Conservation (phyloP, 1,140 invertebrate species). For the Oedothorax gibbosus region DNA sequence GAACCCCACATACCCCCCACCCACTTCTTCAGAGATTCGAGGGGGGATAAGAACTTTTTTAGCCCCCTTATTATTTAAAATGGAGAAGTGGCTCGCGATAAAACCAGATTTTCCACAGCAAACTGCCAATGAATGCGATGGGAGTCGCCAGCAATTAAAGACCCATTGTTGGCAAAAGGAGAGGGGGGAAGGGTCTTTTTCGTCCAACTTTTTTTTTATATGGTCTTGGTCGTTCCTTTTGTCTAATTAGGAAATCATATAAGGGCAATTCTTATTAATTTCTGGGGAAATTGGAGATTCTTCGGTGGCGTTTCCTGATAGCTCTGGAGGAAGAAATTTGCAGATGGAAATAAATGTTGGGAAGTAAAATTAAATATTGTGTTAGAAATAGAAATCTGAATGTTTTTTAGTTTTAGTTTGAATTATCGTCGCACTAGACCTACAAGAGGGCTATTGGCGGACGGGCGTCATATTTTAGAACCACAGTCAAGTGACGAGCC, state of each 20-base stretch:
- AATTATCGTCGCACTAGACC: too few species aligned
- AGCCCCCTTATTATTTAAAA: conserved; percentile 38
- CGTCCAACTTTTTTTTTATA: not conserved
- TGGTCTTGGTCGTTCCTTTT: conserved; percentile 39
- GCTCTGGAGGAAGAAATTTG: not conserved
- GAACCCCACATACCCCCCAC: not conserved
- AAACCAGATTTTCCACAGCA: conserved; percentile 49
- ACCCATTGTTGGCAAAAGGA: conserved; percentile 44
- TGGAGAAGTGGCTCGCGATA: conserved; percentile 48
- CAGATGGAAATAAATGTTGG: not conserved
- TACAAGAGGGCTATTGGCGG: too few species aligned
- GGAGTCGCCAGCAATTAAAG: conserved; percentile 51
- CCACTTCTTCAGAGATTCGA: conserved; percentile 2
- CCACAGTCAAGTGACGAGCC: too few species aligned
- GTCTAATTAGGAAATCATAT: conserved; percentile 57
- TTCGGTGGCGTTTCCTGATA: not conserved
- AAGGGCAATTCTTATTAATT: conserved; percentile 55
- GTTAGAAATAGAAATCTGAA: too few species aligned
- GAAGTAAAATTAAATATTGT: not conserved
- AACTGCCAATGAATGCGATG: conserved; percentile 48
- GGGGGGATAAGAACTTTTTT: conserved; percentile 13
- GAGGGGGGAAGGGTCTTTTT: conserved; percentile 9
- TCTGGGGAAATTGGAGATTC: not conserved
- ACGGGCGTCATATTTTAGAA: too few species aligned
- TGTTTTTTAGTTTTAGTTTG: too few species aligned